A percentile compares a stretch with the other conserved stretches of the same genome.
Conservation (phyloP, 2,888 invertebrate genomes). For the Hyalella azteca region DNA sequence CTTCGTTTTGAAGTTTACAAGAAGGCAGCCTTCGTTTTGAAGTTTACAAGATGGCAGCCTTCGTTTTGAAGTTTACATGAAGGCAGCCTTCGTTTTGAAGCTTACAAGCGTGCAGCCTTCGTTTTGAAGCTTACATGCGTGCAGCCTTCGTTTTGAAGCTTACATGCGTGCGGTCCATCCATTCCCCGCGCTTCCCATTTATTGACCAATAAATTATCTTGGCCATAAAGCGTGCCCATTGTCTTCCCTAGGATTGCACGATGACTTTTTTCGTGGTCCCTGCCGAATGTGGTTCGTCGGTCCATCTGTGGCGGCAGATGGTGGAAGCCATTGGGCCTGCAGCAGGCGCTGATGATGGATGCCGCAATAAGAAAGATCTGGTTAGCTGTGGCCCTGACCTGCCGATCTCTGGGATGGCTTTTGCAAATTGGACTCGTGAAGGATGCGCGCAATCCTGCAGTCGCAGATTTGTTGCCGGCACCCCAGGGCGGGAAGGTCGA, state of each 20-base stretch:
- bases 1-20: too few relatives aligned
- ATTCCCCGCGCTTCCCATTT: neutral
- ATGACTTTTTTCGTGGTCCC: neutral
- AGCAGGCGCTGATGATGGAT: neutral
- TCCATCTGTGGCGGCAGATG: neutral
- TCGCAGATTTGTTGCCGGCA: neutral
- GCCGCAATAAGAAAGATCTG: neutral
- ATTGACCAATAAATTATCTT: constrained; percentile 8
- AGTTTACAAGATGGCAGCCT: too few relatives aligned
- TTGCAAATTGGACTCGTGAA: neutral
- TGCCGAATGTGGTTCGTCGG: neutral
- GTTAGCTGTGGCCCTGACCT: neutral
- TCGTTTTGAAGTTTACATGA: too few relatives aligned
- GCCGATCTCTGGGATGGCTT: neutral
- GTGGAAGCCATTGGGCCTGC: too few relatives aligned
- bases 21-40: too few relatives aligned
- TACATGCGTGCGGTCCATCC: constrained; percentile 14
- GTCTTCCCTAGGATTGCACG: neutral
- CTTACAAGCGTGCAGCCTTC: too few relatives aligned
- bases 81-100: too few relatives aligned
- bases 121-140: neutral
- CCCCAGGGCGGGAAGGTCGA: too few relatives aligned
- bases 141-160: neutral
- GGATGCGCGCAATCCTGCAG: neutral
- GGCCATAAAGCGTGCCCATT: constrained; percentile 17